phyloP scores from a whole-genome alignment of 2,888 invertebrate genomes.

The Creontiades dilutus region DNA sequence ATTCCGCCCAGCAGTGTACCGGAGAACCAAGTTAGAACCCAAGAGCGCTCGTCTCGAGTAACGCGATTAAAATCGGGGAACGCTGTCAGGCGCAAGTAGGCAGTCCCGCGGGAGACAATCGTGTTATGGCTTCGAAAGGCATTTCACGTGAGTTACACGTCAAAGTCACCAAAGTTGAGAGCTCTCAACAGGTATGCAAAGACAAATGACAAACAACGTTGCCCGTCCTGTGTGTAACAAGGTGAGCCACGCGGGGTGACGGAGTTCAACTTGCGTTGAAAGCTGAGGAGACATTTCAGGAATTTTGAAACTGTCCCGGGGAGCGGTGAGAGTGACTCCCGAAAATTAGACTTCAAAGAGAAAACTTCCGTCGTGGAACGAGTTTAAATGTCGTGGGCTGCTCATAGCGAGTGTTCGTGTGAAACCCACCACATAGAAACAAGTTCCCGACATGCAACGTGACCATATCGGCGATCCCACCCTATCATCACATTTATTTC shows the following conservation, averaged over 20 bases:
- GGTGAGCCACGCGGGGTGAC: neutral
- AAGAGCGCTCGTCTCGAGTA: neutral
- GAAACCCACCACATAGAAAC: too few species aligned
- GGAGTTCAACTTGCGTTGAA: neutral
- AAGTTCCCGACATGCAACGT: too few species aligned
- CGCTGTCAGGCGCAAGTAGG: neutral
- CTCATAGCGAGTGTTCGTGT: too few species aligned
- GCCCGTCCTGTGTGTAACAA: neutral
- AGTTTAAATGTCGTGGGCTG: too few species aligned
- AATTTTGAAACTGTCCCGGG: neutral
- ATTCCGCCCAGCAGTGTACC: neutral
- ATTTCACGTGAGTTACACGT: neutral
- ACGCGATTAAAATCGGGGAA: neutral
- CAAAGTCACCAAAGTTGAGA: neutral
- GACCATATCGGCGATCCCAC: too few species aligned
- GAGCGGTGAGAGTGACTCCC: neutral
- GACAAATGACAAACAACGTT: conserved; percentile 28
- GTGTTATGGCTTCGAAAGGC: neutral
- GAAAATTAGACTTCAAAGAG: neutral
- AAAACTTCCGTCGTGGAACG: neutral
- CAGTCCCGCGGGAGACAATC: neutral
- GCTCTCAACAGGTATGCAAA: neutral
- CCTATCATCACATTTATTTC: too few species aligned
- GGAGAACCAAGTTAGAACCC: conserved; percentile 6
- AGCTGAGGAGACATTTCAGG: neutral